Base-by-base conservation (phyloP, 37 sponge, comb jelly and placozoan species). In the Aplysina aerophoba region DNA sequence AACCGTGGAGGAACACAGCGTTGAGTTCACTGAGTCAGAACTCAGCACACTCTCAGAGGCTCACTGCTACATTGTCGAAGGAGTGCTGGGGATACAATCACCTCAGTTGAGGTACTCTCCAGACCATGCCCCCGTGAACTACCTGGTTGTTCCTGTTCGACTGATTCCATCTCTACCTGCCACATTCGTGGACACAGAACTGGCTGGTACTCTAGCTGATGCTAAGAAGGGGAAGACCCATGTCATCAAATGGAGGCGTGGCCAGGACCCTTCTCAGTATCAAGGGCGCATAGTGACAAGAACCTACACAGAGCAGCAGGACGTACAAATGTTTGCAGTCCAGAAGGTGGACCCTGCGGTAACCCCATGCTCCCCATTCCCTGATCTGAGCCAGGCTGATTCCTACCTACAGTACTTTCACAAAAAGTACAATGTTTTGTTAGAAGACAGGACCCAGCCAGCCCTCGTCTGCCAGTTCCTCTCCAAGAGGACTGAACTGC, bases 131-230 rank as follows among this genome's bases (percentile, higher is more conserved):
- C 74, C 25, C 0, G 86, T 69, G 34, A 82, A 87, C 39, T 90
- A 89, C 84, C 78, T 93, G 0, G 39, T 90, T 53, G 88, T 93
- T 65, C 93, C 93, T 12, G 38, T 93, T 0, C 19, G 34, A 0
- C 1, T 71, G 73, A 38, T 84, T 12, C 82, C 61, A 0, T 31
- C 4, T 0, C 22, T 69, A 25, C 12, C 62, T 54, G 77, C 88
- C 30, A 34, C 74, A 30, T 66, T 71, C n/a, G 81, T 68, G n/a
- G 80, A 73, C 75, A 64, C 82, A 0, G 87, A 90, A 19, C 20
- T 83, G 17, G 79, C 82, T 24, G 8, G 68, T 17, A 88, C 85
- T 0, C 24, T 57, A 3, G 38, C 6, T 13, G 35, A 85, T 0
- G 73, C 67, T 40, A 63, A 38, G 8, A 28, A 72, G 55, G 35